Evolutionary conservation across 2,888 invertebrate genomes (phyloP).

Genomic region (Macrosoma leucophasiata): DNA sequence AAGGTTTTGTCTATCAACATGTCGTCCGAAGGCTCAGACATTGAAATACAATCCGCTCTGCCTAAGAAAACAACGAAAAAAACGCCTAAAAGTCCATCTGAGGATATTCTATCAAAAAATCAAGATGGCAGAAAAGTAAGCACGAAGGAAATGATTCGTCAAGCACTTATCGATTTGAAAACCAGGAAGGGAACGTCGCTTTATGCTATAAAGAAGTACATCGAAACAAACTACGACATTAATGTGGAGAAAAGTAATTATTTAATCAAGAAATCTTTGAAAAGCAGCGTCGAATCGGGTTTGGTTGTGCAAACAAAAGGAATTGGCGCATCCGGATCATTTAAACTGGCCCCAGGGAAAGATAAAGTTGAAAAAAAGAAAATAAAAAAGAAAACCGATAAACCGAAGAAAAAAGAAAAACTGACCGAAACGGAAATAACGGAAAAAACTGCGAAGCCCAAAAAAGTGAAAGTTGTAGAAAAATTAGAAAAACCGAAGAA

Average conservation of each 20-base stretch:
- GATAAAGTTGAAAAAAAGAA: slow-evolving; percentile 32
- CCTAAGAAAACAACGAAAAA: slow-evolving; percentile 30
- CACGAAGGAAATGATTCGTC: slow-evolving; percentile 50
- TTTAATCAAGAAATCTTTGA: slow-evolving; percentile 51
- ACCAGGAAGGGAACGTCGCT: slow-evolving; percentile 54
- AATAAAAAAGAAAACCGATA: slow-evolving; percentile 21
- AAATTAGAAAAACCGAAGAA: slow-evolving; percentile 18
- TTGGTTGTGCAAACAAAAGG: slow-evolving; percentile 51
- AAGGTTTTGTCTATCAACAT: too few relatives aligned
- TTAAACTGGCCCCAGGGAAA: slow-evolving; percentile 42
- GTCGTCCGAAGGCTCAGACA: slow-evolving; percentile 21
- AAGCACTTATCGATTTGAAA: slow-evolving; percentile 45
- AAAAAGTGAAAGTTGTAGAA: slow-evolving; percentile 10
- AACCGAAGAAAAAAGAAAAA: slow-evolving; percentile 16
- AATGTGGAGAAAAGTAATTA: slow-evolving; percentile 45
- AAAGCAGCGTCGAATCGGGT: slow-evolving; percentile 47
- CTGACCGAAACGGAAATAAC: slow-evolving; percentile 13
- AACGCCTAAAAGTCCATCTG: slow-evolving; percentile 29
- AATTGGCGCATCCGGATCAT: slow-evolving; percentile 53
- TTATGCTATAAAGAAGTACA: slow-evolving; percentile 56
- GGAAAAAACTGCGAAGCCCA: slow-evolving; percentile 14
- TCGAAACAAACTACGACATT: slow-evolving; percentile 42
- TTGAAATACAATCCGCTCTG: slow-evolving; percentile 32
- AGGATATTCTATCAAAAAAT: slow-evolving; percentile 21
- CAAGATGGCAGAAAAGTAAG: slow-evolving; percentile 40